Conservation (phyloP, 2,888 invertebrate species). For the Conistra vaccinii region DNA sequence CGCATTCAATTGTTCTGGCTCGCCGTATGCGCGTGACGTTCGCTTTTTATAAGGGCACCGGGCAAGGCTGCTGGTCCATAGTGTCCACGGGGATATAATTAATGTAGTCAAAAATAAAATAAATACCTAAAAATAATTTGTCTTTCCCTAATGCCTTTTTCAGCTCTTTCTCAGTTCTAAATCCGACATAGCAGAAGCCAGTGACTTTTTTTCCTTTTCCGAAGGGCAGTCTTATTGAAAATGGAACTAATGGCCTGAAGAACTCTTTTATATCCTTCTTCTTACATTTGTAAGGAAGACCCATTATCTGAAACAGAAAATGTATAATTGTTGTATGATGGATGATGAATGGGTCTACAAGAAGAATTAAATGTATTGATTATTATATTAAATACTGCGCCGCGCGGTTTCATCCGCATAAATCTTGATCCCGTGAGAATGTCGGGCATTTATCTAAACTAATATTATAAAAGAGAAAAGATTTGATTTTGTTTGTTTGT, state of each 20-base stretch:
- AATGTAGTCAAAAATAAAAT: neutral
- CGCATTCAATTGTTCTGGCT: neutral
- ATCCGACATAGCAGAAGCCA: slow-evolving; percentile 98
- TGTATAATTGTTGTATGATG: neutral
- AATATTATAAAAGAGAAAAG: no score
- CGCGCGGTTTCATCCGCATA: no score
- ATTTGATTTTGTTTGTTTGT: no score
- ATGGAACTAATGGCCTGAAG: slow-evolving; percentile 95
- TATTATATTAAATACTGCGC: neutral
- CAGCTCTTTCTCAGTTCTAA: slow-evolving; percentile 95
- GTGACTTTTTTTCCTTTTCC: slow-evolving; percentile 91
- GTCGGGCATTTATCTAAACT: no score
- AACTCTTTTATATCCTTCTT: slow-evolving; percentile 96
- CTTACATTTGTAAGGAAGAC: slow-evolving; percentile 94
- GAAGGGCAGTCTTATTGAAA: slow-evolving; percentile 95
- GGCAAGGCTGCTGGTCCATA: neutral
- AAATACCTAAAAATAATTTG: slow-evolving; percentile 95
- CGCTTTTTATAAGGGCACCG: neutral
- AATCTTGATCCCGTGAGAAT: no score
- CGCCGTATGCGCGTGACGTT: neutral
- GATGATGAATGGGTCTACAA: neutral
- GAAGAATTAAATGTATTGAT: neutral
- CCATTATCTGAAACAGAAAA: slow-evolving; percentile 92
- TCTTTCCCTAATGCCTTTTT: slow-evolving; percentile 95
- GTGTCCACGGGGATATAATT: neutral